Conservation (phyloP, 2,888 invertebrate species). For the Epistrophe grossulariae region DNA sequence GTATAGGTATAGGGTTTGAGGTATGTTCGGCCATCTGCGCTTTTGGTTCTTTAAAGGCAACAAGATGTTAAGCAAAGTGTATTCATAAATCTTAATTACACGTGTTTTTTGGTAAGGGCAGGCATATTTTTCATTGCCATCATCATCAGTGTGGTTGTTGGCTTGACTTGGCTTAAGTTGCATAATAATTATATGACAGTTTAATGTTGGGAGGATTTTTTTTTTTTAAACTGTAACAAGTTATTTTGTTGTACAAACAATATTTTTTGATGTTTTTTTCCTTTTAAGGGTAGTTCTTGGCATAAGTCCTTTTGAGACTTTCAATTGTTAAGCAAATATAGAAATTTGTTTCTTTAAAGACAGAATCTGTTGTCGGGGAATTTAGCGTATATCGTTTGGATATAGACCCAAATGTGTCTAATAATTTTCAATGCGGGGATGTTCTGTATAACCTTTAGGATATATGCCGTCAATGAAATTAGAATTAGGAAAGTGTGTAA, state of each 20-base stretch:
- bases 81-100: conserved; percentile 78
- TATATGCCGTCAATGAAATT: neutral
- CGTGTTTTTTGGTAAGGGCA: conserved; percentile 75
- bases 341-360: conserved; percentile 8
- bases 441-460: neutral
- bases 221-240: neutral
- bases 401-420: neutral
- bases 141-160: conserved; percentile 59
- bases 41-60: conserved; percentile 69
- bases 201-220: neutral
- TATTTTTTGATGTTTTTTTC: conserved; percentile 14
- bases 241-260: conserved; percentile 44
- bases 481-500: neutral
- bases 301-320: neutral
- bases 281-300: conserved; percentile 1
- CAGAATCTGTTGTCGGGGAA: neutral
- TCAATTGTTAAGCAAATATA: conserved; percentile 24
- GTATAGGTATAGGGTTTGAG: conserved; percentile 48
- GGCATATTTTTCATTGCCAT: conserved; percentile 72
- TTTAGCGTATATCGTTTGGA: neutral
- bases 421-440: neutral
- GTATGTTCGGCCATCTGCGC: conserved; percentile 72
- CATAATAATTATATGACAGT: conserved; percentile 38
- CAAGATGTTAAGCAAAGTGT: conserved; percentile 77
- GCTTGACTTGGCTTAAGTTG: conserved; percentile 26